These are phyloP conservation scores for Aphodius granarius DNA, from an alignment of 2,888 invertebrate genomes.

Conservation along the genomic window DNA sequence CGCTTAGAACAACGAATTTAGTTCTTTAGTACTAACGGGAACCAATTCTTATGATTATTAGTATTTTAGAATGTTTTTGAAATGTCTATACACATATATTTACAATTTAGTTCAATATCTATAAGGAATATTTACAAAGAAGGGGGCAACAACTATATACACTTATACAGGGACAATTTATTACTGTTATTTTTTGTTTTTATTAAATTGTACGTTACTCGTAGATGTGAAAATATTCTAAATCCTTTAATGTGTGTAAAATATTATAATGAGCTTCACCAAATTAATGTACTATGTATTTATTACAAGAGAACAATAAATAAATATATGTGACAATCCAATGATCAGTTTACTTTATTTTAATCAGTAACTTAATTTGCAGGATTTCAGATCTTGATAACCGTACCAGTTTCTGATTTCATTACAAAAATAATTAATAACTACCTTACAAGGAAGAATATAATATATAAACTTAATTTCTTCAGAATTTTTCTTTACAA, in stretches of 20 bases:
- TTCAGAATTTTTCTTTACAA: no score
- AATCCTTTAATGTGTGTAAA: neutral
- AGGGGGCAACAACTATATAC: neutral
- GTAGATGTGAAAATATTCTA: neutral
- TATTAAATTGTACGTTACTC: neutral
- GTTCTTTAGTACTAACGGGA: neutral
- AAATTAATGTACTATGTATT: neutral
- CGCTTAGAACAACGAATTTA: no score
- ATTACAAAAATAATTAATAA: neutral
- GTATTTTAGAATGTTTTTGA: neutral
- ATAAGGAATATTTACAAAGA: neutral
- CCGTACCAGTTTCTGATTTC: neutral
- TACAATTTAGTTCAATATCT: no score
- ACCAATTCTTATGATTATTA: neutral
- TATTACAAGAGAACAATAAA: neutral
- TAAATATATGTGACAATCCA: neutral
- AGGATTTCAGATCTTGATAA: neutral
- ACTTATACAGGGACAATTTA: neutral
- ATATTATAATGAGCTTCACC: neutral
- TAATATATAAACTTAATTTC: no score
- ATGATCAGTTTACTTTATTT: neutral
- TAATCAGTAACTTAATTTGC: neutral
- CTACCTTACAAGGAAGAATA: neutral
- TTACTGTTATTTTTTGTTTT: neutral
- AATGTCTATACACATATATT: neutral